Base-by-base conservation (phyloP, 1,140 invertebrate genomes). In the Orussus abietinus region DNA sequence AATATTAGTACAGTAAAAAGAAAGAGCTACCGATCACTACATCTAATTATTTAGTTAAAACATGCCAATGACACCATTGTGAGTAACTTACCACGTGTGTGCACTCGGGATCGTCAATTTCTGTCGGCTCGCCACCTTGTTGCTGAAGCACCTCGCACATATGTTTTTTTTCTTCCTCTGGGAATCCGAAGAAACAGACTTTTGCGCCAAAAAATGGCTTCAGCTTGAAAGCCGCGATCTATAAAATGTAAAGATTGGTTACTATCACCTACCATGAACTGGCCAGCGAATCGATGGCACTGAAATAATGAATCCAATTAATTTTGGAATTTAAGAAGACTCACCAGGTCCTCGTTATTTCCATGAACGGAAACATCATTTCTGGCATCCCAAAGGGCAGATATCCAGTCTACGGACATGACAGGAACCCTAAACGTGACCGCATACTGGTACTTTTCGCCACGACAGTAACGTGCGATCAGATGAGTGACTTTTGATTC, bases 61-160 rank as follows among this genome's bases (percentile, higher is more conserved):
- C n/a, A n/a, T n/a, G n/a, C n/a, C n/a, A n/a, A n/a, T n/a, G n/a
- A n/a, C n/a, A n/a, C n/a, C n/a, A n/a, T n/a, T n/a, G n/a, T n/a
- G n/a, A n/a, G n/a, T n/a, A 74, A 81, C 77, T 88, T 77, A 96
- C 92, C 55, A 96, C 81, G 74, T 97, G 94, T 5, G 90, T 91
- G 60, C 88, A 91, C 51, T 81, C 79, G 20, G 84, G 77, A 78
- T 93, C 89, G 46, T 88, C 84, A 29, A 85, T 67, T 41, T 81
- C 74, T 30, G 84, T 84, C 31, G 82, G 73, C 49, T 78, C 79
- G 33, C 92, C 92, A 42, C 91, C 91, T 71, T 95, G 92, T 57
- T 85, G 80, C 45, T 84, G 75, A 21, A 94, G 78, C 26, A 95
- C 80, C 62, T 95, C 90, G 29, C 81, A 81, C 92, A 97, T 96